Conservation (phyloP, 2,888 invertebrate genomes). For the Zonitis immaculata region DNA sequence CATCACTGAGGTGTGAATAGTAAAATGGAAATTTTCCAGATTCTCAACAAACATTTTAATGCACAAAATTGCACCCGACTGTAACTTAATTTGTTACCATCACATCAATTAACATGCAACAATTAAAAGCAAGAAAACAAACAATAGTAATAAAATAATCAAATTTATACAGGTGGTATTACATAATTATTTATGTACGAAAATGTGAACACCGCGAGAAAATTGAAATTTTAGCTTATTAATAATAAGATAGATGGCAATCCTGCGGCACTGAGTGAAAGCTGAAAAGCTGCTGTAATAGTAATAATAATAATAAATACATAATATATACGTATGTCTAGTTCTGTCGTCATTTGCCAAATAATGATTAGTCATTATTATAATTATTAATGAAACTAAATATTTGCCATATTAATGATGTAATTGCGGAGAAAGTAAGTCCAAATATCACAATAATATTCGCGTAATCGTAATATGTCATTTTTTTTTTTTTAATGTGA, state of each 20-base stretch:
- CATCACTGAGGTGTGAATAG: no score
- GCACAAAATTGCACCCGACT: background rate
- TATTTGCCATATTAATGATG: no score
- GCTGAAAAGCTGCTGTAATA: conserved; percentile 18
- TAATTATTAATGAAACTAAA: no score
- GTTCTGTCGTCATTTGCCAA: background rate
- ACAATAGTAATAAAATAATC: background rate
- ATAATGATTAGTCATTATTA: no score
- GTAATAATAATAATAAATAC: background rate
- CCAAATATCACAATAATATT: no score
- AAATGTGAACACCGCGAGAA: background rate
- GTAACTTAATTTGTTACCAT: background rate
- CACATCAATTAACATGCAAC: no score
- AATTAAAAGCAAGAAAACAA: background rate
- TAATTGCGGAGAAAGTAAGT: no score
- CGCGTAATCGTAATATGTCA: no score
- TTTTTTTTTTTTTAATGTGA: no score
- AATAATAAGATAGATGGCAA: conserved; percentile 20
- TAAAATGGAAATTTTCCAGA: no score
- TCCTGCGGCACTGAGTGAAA: conserved; percentile 25
- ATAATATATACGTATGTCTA: background rate
- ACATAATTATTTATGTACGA: background rate
- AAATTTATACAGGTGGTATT: background rate
- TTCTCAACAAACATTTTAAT: no score
- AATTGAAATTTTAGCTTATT: conserved; percentile 3